Percentiles rank a stretch among this genome's conserved stretches.
These are phyloP conservation scores for Galemys pyrenaicus DNA, from an alignment of 2,113 vertebrate species.

Conservation along the genomic window DNA sequence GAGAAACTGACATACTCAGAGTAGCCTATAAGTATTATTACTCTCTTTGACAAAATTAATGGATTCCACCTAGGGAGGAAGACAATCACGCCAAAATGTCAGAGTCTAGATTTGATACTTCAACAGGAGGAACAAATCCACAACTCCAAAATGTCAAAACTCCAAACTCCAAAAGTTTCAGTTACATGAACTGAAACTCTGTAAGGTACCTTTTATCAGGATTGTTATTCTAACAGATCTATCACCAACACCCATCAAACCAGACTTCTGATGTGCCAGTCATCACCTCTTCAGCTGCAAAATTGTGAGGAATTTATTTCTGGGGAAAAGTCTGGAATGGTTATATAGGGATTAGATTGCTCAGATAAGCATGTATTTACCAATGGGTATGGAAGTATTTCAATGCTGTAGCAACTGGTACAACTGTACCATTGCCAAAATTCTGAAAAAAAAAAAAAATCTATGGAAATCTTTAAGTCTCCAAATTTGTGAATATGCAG, in stretches of 20 bases:
- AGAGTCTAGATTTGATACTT: neutral
- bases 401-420: neutral
- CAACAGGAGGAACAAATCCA: neutral
- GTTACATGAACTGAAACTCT: neutral
- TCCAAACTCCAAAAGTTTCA: no score
- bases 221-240: neutral
- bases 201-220: neutral
- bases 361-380: neutral
- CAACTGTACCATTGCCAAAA: neutral
- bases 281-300: neutral
- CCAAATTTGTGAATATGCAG: neutral
- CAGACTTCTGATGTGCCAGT: neutral
- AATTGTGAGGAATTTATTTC: neutral
- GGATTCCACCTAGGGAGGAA: neutral
- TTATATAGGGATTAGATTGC: neutral
- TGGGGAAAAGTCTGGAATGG: neutral
- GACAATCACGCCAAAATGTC: neutral
- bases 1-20: neutral
- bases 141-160: neutral
- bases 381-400: neutral
- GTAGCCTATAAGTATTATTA: neutral
- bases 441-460: conserved; percentile 38
- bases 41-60: neutral
- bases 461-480: neutral
- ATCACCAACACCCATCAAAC: neutral